Evolutionary conservation across 1,140 invertebrate genomes (phyloP).

Genomic region (Tribolium castaneum): DNA sequence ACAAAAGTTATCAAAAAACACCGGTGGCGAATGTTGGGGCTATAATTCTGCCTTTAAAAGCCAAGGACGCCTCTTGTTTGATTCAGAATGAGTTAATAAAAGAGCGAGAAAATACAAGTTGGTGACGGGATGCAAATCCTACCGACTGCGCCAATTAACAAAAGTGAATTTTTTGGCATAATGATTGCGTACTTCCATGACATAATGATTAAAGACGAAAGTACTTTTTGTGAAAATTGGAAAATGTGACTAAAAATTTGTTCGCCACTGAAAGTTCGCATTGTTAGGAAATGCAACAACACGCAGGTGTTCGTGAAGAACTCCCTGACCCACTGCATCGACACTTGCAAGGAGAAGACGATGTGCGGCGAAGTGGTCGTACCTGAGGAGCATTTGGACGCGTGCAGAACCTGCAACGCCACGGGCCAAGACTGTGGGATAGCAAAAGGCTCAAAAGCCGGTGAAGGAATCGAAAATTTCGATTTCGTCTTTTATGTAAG

Average conservation of each 20-base stretch:
- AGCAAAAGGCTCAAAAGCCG: slow-evolving; percentile 64
- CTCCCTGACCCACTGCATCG: slow-evolving; percentile 88
- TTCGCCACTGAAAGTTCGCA: not conserved
- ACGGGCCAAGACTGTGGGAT: slow-evolving; percentile 83
- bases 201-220: no score
- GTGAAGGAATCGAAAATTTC: slow-evolving; percentile 79
- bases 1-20: no score
- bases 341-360: slow-evolving; percentile 84
- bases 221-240: no score
- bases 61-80: no score
- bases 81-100: no score
- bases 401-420: slow-evolving; percentile 86
- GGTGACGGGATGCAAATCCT: no score
- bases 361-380: slow-evolving; percentile 96
- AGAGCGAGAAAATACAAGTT: no score
- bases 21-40: no score
- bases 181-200: no score
- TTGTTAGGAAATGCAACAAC: slow-evolving; percentile 80
- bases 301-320: slow-evolving; percentile 86
- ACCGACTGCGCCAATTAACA: no score
- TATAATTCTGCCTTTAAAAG: no score
- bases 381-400: slow-evolving; percentile 91
- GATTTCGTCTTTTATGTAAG: slow-evolving; percentile 99
- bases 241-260: not conserved
- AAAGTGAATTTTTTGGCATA: no score